Percentiles rank a stretch among this genome's conserved stretches.
Conservation (phyloP, 2,113 vertebrate species). For the Erythrocercus mccallii region DNA sequence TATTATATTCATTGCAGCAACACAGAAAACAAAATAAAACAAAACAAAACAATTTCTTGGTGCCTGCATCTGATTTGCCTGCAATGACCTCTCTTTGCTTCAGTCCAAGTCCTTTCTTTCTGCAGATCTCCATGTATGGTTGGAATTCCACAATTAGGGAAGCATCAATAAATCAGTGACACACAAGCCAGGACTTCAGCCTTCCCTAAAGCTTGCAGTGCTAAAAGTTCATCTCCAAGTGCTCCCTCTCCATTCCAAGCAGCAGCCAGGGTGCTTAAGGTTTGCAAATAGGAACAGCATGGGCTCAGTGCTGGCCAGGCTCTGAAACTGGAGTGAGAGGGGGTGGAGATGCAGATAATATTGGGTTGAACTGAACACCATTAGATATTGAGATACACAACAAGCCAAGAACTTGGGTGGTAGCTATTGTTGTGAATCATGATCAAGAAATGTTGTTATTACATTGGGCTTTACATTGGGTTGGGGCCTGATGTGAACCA, state of each 20-base stretch:
- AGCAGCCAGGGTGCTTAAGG: not conserved
- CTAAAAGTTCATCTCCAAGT: constrained; percentile 36
- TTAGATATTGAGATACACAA: not conserved
- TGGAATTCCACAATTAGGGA: constrained; percentile 43
- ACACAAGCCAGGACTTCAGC: not conserved
- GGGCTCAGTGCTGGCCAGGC: not conserved
- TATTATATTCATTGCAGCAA: constrained; percentile 39
- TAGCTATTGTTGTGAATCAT: constrained; percentile 47
- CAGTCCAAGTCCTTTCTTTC: constrained; percentile 37
- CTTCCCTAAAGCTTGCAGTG: not conserved
- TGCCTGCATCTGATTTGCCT: constrained; percentile 51
- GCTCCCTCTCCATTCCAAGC: constrained; percentile 11
- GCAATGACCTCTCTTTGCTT: constrained; percentile 44
- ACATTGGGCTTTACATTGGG: not conserved
- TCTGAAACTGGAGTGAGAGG: not conserved
- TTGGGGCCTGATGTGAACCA: not conserved
- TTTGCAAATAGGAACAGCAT: not conserved
- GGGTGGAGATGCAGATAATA: not conserved
- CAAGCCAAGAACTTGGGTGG: constrained; percentile 50
- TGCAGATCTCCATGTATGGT: constrained; percentile 48
- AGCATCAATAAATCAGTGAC: constrained; percentile 41
- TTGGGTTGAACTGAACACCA: not conserved
- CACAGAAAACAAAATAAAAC: not conserved
- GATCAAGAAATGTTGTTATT: constrained; percentile 50
- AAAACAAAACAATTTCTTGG: constrained; percentile 12